These are phyloP conservation scores for Delphinus delphis DNA, from an alignment of 2,113 vertebrate genomes.

Conservation along the genomic window DNA sequence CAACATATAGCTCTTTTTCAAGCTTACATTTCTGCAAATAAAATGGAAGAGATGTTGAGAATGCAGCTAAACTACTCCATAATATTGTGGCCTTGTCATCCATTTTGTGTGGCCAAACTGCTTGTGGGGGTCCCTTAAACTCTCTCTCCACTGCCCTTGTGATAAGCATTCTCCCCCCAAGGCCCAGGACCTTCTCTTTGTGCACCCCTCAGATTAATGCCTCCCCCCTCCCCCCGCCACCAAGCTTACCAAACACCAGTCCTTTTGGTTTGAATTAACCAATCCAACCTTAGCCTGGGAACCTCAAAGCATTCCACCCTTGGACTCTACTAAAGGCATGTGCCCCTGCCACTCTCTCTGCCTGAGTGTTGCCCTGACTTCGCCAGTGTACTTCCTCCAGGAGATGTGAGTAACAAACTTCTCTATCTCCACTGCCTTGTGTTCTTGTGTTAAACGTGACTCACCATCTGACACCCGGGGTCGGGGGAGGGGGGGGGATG, in stretches of 20 bases:
- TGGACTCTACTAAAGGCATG: background rate
- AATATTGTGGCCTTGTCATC: no score
- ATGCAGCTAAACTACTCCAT: background rate
- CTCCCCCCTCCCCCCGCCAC: no score
- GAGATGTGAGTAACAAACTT: background rate
- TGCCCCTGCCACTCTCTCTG: background rate
- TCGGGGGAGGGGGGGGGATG: no score
- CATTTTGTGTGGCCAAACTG: background rate
- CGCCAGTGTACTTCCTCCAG: background rate
- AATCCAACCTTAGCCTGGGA: background rate
- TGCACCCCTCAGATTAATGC: background rate
- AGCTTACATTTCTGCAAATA: background rate
- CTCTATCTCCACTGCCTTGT: background rate
- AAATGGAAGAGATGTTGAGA: background rate
- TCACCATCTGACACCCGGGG: rapidly evolving
- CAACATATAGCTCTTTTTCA: background rate
- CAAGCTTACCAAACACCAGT: background rate
- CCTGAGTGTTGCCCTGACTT: background rate
- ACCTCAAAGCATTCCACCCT: background rate
- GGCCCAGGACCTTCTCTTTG: background rate
- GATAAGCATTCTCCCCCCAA: background rate
- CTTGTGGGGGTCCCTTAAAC: background rate
- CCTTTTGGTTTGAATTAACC: background rate
- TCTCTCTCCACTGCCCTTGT: background rate
- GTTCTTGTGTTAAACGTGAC: background rate